Conservation (phyloP, 2,888 invertebrate species). For the Plagodis dolabraria region DNA sequence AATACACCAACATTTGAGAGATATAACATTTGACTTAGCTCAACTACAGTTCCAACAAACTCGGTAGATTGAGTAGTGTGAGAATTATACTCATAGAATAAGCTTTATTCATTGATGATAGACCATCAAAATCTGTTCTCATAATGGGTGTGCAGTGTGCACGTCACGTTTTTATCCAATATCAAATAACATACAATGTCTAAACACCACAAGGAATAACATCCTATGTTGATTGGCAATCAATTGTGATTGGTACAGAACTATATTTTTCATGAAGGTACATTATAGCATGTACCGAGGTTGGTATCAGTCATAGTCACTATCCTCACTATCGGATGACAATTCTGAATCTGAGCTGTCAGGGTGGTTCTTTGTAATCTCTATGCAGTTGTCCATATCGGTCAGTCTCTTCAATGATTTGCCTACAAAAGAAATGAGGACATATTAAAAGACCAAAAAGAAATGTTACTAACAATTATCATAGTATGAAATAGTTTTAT, state of each 20-base stretch:
- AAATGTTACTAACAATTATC: too few species aligned
- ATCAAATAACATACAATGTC: background rate
- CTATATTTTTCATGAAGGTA: constrained; percentile 18
- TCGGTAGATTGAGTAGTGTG: background rate
- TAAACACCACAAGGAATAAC: constrained; percentile 9
- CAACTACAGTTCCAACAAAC: background rate
- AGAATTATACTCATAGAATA: too few species aligned
- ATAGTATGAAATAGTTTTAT: too few species aligned
- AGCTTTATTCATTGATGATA: background rate
- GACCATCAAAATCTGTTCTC: background rate
- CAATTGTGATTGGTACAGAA: constrained; percentile 23
- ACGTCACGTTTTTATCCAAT: background rate
- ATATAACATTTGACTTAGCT: constrained; percentile 1
- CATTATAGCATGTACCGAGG: constrained; percentile 14
- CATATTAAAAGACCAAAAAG: too few species aligned
- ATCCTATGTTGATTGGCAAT: constrained; percentile 13
- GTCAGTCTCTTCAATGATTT: constrained; percentile 78
- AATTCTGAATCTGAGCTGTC: constrained; percentile 80
- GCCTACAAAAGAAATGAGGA: constrained; percentile 49
- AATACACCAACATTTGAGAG: constrained; percentile 7
- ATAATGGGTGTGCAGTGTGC: background rate
- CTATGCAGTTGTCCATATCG: constrained; percentile 81
- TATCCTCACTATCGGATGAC: constrained; percentile 59
- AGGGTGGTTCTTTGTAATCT: constrained; percentile 80
- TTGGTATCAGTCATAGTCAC: constrained; percentile 69